A percentile compares a stretch with the other conserved stretches of the same genome.
Conservation (phyloP, 2,888 invertebrate species). For the Spatulosminthurus flaviceps region DNA sequence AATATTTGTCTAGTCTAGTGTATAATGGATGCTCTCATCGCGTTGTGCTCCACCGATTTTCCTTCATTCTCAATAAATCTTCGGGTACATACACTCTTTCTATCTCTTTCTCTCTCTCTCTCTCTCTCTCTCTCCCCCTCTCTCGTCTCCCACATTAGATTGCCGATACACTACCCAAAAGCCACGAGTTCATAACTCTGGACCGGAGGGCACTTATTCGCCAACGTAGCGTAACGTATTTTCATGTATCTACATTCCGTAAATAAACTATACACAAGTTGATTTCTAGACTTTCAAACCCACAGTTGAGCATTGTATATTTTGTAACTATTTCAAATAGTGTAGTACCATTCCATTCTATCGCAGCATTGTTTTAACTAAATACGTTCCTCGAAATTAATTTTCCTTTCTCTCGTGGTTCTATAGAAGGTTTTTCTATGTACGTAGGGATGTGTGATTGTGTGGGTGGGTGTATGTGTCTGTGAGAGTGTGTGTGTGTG, state of each 20-base stretch:
- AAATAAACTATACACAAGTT: background rate
- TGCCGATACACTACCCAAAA: background rate
- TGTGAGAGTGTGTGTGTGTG: no score
- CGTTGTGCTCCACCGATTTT: constrained; percentile 25
- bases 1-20: constrained; percentile 31
- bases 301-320: no score
- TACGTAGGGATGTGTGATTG: no score
- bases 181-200: background rate
- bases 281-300: no score
- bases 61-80: constrained; percentile 27
- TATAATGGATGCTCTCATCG: constrained; percentile 28
- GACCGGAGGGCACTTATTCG: constrained; percentile 23
- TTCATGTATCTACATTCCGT: constrained; percentile 1
- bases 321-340: no score
- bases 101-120: background rate
- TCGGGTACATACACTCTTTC: background rate
- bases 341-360: background rate
- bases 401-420: background rate
- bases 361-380: background rate
- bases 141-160: background rate
- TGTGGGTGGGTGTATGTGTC: no score
- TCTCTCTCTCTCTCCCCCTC: background rate
- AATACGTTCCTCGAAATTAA: constrained; percentile 5
- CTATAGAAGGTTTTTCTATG: no score
- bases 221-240: constrained; percentile 22